phyloP scores from a whole-genome alignment of 2,113 vertebrate genomes.

The Erinaceus europaeus region DNA sequence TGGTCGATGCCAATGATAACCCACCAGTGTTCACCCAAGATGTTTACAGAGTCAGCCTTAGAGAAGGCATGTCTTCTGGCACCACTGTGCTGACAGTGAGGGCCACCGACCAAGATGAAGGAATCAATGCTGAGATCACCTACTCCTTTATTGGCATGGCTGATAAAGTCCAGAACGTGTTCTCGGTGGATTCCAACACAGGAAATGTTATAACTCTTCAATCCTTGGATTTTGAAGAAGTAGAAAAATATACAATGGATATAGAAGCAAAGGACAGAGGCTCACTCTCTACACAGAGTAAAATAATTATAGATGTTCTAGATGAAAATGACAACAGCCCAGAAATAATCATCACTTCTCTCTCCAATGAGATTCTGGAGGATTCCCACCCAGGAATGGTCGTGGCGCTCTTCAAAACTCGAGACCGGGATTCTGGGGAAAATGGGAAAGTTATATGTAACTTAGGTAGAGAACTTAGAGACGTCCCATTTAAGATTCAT shows the following conservation, averaged over 20 bases:
- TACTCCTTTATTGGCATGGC: conserved; percentile 74
- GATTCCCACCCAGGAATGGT: conserved; percentile 65
- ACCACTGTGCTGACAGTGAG: conserved; percentile 51
- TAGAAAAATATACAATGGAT: conserved; percentile 66
- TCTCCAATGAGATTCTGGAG: conserved; percentile 75
- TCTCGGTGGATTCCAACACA: conserved; percentile 66
- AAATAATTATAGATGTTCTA: conserved; percentile 75
- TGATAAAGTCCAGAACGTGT: conserved; percentile 35
- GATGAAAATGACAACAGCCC: conserved; percentile 81
- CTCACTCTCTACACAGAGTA: conserved; percentile 72
- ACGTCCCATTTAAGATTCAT: conserved; percentile 73
- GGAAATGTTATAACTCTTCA: conserved; percentile 71
- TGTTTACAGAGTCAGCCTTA: conserved; percentile 54
- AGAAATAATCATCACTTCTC: conserved; percentile 70
- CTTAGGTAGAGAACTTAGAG: conserved; percentile 35
- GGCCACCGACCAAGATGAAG: conserved; percentile 77
- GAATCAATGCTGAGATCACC: conserved; percentile 62
- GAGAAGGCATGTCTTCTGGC: conserved; percentile 41
- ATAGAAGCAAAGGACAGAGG: conserved; percentile 80
- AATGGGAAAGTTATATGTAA: conserved; percentile 75
- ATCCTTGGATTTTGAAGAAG: conserved; percentile 78
- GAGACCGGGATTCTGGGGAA: conserved; percentile 73
- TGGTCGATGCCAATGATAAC: conserved; percentile 80
- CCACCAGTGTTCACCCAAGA: conserved; percentile 67
- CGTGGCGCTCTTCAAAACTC: conserved; percentile 76